Base-by-base conservation (phyloP, 2,888 invertebrate genomes). In the Carcina quercana region DNA sequence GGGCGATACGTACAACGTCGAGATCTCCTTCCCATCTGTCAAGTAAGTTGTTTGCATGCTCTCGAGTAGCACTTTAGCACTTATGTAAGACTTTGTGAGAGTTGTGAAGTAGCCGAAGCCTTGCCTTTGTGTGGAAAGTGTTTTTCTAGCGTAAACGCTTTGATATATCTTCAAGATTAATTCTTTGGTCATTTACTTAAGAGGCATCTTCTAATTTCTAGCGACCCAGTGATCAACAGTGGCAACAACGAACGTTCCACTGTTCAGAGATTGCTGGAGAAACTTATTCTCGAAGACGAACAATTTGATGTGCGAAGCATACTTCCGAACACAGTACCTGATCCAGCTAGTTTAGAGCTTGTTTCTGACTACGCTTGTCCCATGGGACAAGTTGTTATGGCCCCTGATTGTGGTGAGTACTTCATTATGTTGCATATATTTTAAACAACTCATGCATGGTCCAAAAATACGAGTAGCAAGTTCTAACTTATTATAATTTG, bases 221-320 rank as follows among this genome's bases (percentile, higher is more conserved):
- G 96, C 72, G 96, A 96, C 85, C 96, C 96, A 35, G 94, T 96
- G 38, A 85, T 92, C 42, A 92, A 96, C 64, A 88, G 91, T 24
- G 94, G 94, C 51, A 92, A 92, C 31, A 95, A 96, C 59, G 95
- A 96, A 69, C 87, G 95, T 38, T 91, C 95, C 2, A 90, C 89
- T 32, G 95, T 96, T 0, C 90, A 95, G 63, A 86, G 89, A 35
- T 85, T 97, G 37, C 82, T 98, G 50, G 94, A 97, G 74, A 93
- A 92, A 68, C 86, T 97, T 1, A 96, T 97, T 46, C 86, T 97
- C 40, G 95, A 97, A 80, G 94, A 96, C 69, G 95, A 95, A 76
- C 95, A 96, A 69, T 95, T 97, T 64, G 96, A 96, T 57, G 96
- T 97, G 3, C 89, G 93, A 54, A 95, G 94, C 59, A 96, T 96